A percentile compares a stretch with the other conserved stretches of the same genome.
phyloP scores from a whole-genome alignment of 2,797 vertebrate species.

The Poeciliopsis infans region DNA sequence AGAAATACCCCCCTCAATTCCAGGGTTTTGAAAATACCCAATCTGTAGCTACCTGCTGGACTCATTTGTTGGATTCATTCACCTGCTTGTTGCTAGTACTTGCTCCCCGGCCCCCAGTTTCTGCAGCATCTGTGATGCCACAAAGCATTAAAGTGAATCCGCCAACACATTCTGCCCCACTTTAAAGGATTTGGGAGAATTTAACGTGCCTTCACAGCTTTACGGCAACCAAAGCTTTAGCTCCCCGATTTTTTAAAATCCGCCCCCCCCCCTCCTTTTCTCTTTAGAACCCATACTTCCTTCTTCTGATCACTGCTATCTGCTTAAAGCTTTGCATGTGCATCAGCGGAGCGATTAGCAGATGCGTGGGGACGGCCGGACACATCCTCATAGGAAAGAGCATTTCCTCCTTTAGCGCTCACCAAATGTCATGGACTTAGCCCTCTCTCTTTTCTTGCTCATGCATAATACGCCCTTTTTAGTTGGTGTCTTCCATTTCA shows the following conservation, averaged over 20 bases:
- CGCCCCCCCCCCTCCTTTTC: too few species aligned
- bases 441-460: constrained; percentile 3
- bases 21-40: constrained; percentile 23
- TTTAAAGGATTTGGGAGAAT: constrained; percentile 63
- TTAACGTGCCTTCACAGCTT: constrained; percentile 77
- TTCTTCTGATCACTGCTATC: constrained; percentile 50
- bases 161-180: constrained; percentile 47
- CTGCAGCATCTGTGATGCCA: constrained; percentile 7
- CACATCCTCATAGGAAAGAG: constrained; percentile 38
- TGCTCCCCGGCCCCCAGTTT: neutral
- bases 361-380: constrained; percentile 21
- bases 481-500: constrained; percentile 65
- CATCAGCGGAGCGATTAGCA: constrained; percentile 38
- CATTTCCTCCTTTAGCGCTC: constrained; percentile 47
- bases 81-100: neutral
- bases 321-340: constrained; percentile 76
- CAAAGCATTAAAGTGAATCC: constrained; percentile 43
- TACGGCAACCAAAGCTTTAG: constrained; percentile 75
- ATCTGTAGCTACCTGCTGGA: constrained; percentile 14
- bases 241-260: neutral
- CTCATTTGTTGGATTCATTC: constrained; percentile 18
- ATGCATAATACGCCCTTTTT: constrained; percentile 48
- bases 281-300: constrained; percentile 7
- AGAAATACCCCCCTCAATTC: constrained; percentile 16
- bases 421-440: constrained; percentile 21